Evolutionary conservation across 1,140 invertebrate species (phyloP), one percentile per base, ranked within the genome.

Genomic region (Drosophila lini): DNA sequence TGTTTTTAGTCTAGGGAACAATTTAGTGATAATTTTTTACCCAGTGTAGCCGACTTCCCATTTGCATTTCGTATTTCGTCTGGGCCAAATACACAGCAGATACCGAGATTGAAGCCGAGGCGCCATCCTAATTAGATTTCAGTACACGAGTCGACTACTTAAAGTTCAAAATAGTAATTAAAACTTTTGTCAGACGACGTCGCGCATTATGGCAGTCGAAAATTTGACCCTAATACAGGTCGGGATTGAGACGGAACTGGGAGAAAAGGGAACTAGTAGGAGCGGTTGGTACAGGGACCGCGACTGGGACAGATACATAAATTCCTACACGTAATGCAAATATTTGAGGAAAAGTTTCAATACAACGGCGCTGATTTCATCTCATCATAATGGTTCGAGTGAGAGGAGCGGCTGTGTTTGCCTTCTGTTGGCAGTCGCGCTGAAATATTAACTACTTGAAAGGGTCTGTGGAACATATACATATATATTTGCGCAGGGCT

Each of bases 101-200:
- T 68, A 79, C 70, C 56, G 61, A 64, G 61, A 44, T 67, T 50
- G 70, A 53, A 62, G 65, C 76, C 53, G 71, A 48, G 80, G 59
- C 73, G 78, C 63, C 76, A 82, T 67, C 67, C 85, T 90, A 90
- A 90, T 90, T 90, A 90, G 85, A 90, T 90, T 90, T 85, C 81
- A 90, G 85, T 90, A 90, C 85, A 90, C 86, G 81, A 90, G 71
- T 85, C 80, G 81, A 90, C 79, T 90, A 75, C 86, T 85, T 90
- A 82, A 90, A 90, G 86, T 90, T 90, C 81, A 90, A 90, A 90
- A 90, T 90, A 90, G 85, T 90, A 90, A 90, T 90, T 90, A 90
- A 90, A 90, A 90, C 69, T 90, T 90, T 85, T 85, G 81, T 85
- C 81, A 90, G 84, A 74, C 83, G 61, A 74, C 80, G 64, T 50